Evolutionary conservation across 1,140 invertebrate genomes (phyloP).

Genomic region (Euwallacea fornicatus): DNA sequence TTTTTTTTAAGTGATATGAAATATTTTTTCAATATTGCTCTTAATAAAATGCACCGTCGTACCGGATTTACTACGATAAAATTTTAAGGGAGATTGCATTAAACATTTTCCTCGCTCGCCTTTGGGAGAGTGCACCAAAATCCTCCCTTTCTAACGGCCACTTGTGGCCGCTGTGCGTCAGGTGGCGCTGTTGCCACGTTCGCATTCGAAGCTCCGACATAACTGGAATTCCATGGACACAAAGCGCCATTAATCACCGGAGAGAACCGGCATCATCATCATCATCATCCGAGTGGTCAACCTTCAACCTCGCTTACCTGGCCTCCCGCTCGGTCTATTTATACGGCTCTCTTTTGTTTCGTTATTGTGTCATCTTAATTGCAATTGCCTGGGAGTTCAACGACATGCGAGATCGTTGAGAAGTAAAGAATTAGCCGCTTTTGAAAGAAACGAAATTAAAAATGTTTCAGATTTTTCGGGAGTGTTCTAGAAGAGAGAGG

Average conservation of each 20-base stretch:
- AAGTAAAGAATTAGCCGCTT: no score
- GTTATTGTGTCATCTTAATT: background rate
- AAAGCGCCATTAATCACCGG: slow-evolving; percentile 10
- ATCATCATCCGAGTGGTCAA: slow-evolving; percentile 9
- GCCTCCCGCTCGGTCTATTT: background rate
- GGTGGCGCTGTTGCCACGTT: slow-evolving; percentile 8
- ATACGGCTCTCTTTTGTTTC: background rate
- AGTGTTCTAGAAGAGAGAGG: background rate
- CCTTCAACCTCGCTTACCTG: slow-evolving; percentile 13
- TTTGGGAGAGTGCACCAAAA: background rate
- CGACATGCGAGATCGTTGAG: background rate
- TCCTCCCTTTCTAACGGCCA: no score
- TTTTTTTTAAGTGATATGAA: no score
- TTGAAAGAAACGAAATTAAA: slow-evolving; percentile 9
- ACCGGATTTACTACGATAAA: no score
- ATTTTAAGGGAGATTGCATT: no score
- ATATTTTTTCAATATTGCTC: no score
- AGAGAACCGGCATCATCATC: background rate
- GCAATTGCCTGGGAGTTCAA: background rate
- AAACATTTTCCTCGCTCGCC: background rate
- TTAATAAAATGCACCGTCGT: no score
- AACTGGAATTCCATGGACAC: background rate
- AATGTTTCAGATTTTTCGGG: slow-evolving; percentile 15
- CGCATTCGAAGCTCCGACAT: background rate
- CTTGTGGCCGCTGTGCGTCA: background rate